Evolutionary conservation across 2,888 invertebrate genomes (phyloP).

Genomic region (Margaritifera margaritifera): DNA sequence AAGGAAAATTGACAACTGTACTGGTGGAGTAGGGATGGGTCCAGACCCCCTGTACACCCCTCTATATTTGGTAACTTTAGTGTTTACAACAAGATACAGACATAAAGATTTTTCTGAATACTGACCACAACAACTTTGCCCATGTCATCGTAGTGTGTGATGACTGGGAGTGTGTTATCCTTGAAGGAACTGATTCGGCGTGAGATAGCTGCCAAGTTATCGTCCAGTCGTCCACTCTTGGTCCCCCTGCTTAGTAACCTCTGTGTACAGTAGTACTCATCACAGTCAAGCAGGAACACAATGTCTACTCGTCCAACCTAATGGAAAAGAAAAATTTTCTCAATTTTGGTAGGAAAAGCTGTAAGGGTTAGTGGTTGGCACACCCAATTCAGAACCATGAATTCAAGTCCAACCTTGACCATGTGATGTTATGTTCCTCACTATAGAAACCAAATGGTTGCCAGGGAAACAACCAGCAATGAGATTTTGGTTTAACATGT

Average conservation of each 20-base stretch:
- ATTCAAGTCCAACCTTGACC: no score
- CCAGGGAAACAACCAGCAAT: neutral
- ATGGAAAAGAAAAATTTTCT: no score
- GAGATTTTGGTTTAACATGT: neutral
- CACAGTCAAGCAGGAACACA: constrained; percentile 67
- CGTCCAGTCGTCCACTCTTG: constrained; percentile 42
- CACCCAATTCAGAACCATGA: no score
- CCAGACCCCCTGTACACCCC: no score
- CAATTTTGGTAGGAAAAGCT: no score
- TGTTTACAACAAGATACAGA: neutral
- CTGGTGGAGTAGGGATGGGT: no score
- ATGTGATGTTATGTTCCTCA: no score
- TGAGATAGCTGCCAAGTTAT: constrained; percentile 52
- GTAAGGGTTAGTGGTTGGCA: no score
- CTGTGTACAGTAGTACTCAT: constrained; percentile 56
- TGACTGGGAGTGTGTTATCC: constrained; percentile 63
- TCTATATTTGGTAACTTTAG: no score
- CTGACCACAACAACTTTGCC: constrained; percentile 63
- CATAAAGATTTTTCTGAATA: constrained; percentile 7
- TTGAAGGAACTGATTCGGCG: constrained; percentile 52
- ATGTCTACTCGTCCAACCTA: constrained; percentile 62
- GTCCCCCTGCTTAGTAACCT: constrained; percentile 50
- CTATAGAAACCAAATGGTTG: neutral
- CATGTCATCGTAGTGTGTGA: constrained; percentile 64
- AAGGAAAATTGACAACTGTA: no score